Conservation (phyloP, 2,888 invertebrate species). For the Ariolimax columbianus region DNA sequence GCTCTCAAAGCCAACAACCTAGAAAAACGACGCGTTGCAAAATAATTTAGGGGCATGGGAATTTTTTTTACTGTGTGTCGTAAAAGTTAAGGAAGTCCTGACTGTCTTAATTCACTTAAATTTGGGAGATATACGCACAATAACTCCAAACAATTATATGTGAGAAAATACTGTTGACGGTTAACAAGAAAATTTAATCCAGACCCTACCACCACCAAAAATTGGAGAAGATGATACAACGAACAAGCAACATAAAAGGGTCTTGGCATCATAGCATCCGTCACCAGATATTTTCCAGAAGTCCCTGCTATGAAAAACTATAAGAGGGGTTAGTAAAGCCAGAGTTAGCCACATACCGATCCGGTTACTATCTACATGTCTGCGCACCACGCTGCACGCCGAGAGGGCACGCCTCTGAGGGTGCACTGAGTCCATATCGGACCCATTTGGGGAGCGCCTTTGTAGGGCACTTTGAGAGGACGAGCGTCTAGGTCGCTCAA, state of each 20-base stretch:
- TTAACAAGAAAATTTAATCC: not conserved
- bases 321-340: constrained; percentile 27
- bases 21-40: too few relatives aligned
- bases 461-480: constrained; percentile 74
- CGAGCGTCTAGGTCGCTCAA: constrained; percentile 71
- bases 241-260: not conserved
- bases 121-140: too few relatives aligned
- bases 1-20: too few relatives aligned
- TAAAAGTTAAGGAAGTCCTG: too few relatives aligned
- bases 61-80: too few relatives aligned
- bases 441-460: constrained; percentile 73
- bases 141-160: too few relatives aligned
- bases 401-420: constrained; percentile 74
- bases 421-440: constrained; percentile 71
- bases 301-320: not conserved
- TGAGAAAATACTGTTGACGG: too few relatives aligned
- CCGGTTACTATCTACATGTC: constrained; percentile 74
- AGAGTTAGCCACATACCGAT: constrained; percentile 63
- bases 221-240: not conserved
- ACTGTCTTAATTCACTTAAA: too few relatives aligned
- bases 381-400: constrained; percentile 74
- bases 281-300: not conserved
- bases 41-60: too few relatives aligned
- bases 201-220: not conserved
- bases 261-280: constrained; percentile 35